Conservation (phyloP, 2,888 invertebrate species). For the Ectemnius lituratus region DNA sequence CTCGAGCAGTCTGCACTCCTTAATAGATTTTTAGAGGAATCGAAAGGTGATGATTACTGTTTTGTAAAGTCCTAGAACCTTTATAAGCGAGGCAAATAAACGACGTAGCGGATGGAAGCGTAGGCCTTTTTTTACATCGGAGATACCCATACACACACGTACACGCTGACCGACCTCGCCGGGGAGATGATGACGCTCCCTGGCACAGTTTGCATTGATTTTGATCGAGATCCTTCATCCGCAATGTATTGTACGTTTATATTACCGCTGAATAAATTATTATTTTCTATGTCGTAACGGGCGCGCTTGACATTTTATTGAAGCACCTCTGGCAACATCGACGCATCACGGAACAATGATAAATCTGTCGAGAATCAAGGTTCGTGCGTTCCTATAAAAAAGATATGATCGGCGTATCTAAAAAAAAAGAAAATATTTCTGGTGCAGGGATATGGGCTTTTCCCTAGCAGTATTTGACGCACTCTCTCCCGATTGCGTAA, state of each 20-base stretch:
- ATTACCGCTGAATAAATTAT: constrained; percentile 75
- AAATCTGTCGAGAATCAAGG: background rate
- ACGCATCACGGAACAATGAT: background rate
- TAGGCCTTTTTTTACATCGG: constrained; percentile 14
- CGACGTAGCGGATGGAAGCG: background rate
- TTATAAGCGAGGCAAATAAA: constrained; percentile 10
- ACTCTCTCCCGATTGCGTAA: constrained; percentile 20
- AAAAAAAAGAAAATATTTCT: background rate
- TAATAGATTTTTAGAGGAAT: constrained; percentile 26
- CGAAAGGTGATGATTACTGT: constrained; percentile 30
- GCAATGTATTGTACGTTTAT: constrained; percentile 67
- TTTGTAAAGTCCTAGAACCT: constrained; percentile 44
- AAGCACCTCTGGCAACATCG: constrained; percentile 7
- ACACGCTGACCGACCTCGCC: constrained; percentile 3
- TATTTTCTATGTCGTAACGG: constrained; percentile 73
- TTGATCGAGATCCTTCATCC: constrained; percentile 31
- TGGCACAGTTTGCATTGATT: constrained; percentile 34
- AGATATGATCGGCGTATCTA: too few relatives aligned
- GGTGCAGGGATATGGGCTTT: background rate
- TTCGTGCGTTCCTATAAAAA: too few relatives aligned
- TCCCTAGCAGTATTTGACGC: background rate
- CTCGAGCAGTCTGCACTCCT: constrained; percentile 28
- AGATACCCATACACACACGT: background rate
- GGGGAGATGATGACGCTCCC: background rate
- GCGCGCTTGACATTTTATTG: constrained; percentile 23